These are phyloP conservation scores for Melanotaenia parkinsoni DNA, from an alignment of 2,797 vertebrate species.

Conservation along the genomic window DNA sequence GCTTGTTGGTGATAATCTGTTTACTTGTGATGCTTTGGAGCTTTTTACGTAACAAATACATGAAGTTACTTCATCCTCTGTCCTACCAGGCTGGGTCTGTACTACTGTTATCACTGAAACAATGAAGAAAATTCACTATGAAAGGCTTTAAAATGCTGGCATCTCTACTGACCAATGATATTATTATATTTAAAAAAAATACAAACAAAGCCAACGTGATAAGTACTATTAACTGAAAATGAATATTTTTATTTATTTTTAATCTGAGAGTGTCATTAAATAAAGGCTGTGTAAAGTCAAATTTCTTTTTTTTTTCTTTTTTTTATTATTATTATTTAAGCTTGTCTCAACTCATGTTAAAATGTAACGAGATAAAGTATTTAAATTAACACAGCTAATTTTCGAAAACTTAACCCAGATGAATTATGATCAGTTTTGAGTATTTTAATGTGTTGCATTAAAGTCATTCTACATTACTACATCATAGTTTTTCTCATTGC, in stretches of 20 bases:
- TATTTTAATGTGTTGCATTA: too few relatives aligned
- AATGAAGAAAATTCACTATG: not conserved
- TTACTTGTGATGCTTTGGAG: not conserved
- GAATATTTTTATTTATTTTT: not conserved
- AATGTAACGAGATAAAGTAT: too few relatives aligned
- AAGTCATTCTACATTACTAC: too few relatives aligned
- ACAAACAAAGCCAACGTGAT: not conserved
- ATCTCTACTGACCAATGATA: not conserved
- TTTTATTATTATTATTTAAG: too few relatives aligned
- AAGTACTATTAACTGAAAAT: not conserved
- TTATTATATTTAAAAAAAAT: not conserved
- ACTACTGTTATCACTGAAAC: not conserved
- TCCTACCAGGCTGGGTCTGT: not conserved
- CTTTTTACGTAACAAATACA: not conserved
- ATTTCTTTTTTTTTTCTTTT: too few relatives aligned
- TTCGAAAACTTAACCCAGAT: too few relatives aligned
- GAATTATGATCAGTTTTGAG: too few relatives aligned
- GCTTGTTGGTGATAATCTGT: not conserved
- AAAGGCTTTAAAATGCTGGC: not conserved
- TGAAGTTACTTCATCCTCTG: too few relatives aligned
- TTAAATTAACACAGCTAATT: too few relatives aligned
- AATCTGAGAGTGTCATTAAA: not conserved
- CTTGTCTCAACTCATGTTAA: too few relatives aligned
- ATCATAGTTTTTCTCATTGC: too few relatives aligned
- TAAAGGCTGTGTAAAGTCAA: not conserved